phyloP scores from a whole-genome alignment of 1,140 invertebrate genomes.

The Grapholita molesta region DNA sequence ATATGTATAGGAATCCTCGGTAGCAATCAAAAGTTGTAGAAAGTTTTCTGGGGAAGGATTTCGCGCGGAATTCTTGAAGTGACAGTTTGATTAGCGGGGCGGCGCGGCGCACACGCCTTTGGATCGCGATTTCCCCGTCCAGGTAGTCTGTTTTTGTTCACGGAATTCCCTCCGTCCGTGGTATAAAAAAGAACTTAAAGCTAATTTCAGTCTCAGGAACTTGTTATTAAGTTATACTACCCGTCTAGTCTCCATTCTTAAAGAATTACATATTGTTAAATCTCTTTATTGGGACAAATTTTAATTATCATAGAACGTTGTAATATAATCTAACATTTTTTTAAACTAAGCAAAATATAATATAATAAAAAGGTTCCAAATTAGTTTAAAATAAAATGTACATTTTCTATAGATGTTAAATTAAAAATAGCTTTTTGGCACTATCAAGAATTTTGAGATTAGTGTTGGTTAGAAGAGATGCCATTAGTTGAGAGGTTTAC shows the following conservation, averaged over 20 bases:
- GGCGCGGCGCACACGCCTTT: slow-evolving; percentile 58
- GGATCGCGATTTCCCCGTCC: not conserved
- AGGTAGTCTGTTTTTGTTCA: slow-evolving; percentile 51
- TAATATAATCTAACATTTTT: too few relatives aligned
- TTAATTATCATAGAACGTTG: too few relatives aligned
- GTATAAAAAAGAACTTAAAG: slow-evolving; percentile 23
- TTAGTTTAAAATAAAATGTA: too few relatives aligned
- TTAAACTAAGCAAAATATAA: too few relatives aligned
- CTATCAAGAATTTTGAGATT: too few relatives aligned
- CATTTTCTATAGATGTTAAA: too few relatives aligned
- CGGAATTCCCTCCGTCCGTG: slow-evolving; percentile 14
- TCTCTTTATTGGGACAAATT: too few relatives aligned
- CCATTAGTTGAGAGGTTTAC: too few relatives aligned
- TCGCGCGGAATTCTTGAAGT: slow-evolving; percentile 74
- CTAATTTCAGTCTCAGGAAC: slow-evolving; percentile 29
- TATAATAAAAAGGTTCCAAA: too few relatives aligned
- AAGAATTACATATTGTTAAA: too few relatives aligned
- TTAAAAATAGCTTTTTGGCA: too few relatives aligned
- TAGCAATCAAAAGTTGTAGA: slow-evolving; percentile 73
- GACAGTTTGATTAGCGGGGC: slow-evolving; percentile 77
- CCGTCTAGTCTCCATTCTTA: not conserved
- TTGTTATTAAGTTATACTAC: not conserved
- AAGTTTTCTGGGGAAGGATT: slow-evolving; percentile 69
- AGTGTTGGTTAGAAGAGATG: too few relatives aligned
- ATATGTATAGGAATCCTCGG: slow-evolving; percentile 62